phyloP scores from a whole-genome alignment of 2,888 invertebrate genomes.

The Drosophila bunnanda region DNA sequence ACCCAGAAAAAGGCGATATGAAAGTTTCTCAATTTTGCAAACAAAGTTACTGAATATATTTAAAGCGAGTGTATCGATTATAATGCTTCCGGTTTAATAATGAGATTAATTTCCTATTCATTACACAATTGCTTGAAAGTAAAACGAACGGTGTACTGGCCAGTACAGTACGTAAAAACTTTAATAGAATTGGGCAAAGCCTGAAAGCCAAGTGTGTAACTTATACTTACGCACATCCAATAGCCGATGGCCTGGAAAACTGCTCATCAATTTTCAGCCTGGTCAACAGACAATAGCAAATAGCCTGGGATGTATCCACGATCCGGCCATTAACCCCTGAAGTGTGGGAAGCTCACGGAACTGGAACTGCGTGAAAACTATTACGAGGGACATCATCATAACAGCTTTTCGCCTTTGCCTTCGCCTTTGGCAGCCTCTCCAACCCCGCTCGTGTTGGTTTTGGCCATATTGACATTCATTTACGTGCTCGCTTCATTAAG shows the following conservation, averaged over 20 bases:
- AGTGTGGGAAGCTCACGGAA: slow-evolving; percentile 2
- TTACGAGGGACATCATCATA: slow-evolving; percentile 47
- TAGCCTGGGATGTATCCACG: slow-evolving; percentile 20
- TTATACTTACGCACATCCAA: slow-evolving; percentile 20
- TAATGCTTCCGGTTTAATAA: neutral
- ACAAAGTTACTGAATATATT: neutral
- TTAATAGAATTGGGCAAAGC: slow-evolving; percentile 4
- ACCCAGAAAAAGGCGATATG: neutral
- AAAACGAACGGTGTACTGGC: neutral
- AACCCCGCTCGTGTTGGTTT: slow-evolving; percentile 36
- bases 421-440: slow-evolving; percentile 9
- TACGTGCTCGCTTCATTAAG: slow-evolving; percentile 72
- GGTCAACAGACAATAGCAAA: slow-evolving; percentile 24
- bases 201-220: neutral
- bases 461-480: slow-evolving; percentile 58
- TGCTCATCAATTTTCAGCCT: slow-evolving; percentile 51
- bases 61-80: neutral
- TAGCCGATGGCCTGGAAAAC: slow-evolving; percentile 65
- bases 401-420: slow-evolving; percentile 46
- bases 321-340: slow-evolving; percentile 42
- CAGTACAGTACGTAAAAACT: slow-evolving; percentile 2
- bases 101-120: neutral
- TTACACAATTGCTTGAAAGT: neutral
- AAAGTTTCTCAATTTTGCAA: neutral
- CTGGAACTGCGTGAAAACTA: slow-evolving; percentile 55